Percentiles rank a stretch among this genome's conserved stretches.
phyloP scores from a whole-genome alignment of 2,797 vertebrate species.

The Coregonus ussuriensis region DNA sequence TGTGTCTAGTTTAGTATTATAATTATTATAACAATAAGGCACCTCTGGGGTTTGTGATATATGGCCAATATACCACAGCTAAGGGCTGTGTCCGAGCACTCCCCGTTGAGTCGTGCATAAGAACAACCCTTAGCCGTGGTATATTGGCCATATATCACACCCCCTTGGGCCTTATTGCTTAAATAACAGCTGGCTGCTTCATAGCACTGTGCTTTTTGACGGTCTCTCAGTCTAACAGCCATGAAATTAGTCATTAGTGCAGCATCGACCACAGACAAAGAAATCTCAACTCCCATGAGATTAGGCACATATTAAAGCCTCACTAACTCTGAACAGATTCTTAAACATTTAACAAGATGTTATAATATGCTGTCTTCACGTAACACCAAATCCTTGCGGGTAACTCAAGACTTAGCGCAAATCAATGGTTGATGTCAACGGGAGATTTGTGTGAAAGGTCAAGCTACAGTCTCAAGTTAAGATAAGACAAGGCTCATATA shows the following conservation, averaged over 20 bases:
- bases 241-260: background rate
- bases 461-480: background rate
- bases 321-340: background rate
- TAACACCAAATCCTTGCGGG: background rate
- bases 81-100: too few species aligned
- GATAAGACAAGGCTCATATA: background rate
- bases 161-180: background rate
- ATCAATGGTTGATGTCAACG: too few species aligned
- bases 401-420: too few species aligned
- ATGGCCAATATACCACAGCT: too few species aligned
- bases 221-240: background rate
- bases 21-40: background rate
- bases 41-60: too few species aligned
- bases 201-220: background rate
- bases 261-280: background rate
- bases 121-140: too few species aligned
- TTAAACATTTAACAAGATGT: background rate
- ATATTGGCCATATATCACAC: too few species aligned
- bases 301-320: background rate
- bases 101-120: too few species aligned
- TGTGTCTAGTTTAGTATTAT: slow-evolving; percentile 21
- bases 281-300: background rate
- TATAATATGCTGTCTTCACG: background rate
- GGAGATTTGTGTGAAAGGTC: too few species aligned
- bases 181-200: background rate